Conservation (phyloP, 2,113 vertebrate genomes). For the Emydocephalus ijimae region DNA sequence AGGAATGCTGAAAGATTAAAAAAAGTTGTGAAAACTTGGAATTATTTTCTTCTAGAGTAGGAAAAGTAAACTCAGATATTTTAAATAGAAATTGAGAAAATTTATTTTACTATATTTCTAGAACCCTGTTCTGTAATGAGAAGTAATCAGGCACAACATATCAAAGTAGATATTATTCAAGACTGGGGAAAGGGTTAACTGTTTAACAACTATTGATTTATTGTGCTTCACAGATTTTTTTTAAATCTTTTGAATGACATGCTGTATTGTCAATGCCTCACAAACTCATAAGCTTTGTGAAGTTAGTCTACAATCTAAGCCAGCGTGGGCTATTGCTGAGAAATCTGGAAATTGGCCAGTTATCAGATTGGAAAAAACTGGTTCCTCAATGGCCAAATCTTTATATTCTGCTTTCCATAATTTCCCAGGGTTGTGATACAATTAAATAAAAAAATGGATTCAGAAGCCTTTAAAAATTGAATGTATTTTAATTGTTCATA, state of each 20-base stretch:
- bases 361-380: neutral
- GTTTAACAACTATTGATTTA: neutral
- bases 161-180: neutral
- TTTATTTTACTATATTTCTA: neutral
- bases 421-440: neutral
- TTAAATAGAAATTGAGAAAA: neutral
- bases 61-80: neutral
- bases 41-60: neutral
- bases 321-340: neutral
- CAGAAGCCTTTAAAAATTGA: neutral
- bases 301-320: neutral
- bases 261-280: neutral
- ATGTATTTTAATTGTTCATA: neutral
- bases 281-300: neutral
- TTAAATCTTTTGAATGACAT: neutral
- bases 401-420: constrained; percentile 4
- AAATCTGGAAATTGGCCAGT: neutral
- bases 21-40: neutral
- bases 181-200: neutral
- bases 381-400: neutral
- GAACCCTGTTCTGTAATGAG: neutral
- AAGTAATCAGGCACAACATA: neutral
- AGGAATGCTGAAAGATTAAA: neutral
- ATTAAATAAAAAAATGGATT: neutral
- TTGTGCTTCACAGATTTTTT: neutral